Evolutionary conservation across 2,113 vertebrate species (phyloP), one percentile per base, ranked within the genome.

Genomic region (Salvator merianae): DNA sequence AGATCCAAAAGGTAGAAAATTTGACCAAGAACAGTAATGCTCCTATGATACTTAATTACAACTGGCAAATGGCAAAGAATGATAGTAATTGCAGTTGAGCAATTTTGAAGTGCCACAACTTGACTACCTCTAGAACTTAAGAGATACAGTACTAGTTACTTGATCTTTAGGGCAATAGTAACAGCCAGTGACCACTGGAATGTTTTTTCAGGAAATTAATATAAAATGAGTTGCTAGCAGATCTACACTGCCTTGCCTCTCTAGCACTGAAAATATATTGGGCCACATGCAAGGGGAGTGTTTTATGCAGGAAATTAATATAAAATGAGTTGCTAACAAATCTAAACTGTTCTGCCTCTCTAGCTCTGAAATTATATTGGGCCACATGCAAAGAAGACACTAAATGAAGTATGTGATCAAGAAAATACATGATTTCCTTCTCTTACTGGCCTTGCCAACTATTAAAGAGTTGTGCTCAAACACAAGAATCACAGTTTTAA

Each of bases 391-490:
- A 5, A 59, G 55, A 59, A 59, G 55, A 20, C n/a, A n/a, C 55
- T 59, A 16, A 59, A 59, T 59, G 55, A 59, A 59, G 16, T 53
- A 59, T 20, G 20, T 59, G 55, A 20, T 16, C 14, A 20, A 59
- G 55, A 59, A 59, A 59, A 59, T 20, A 59, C 32, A 18, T 77
- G 88, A 65, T 93, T 87, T 91, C 71, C 84, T 86, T 69, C 62
- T 91, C 28, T 81, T 70, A 81, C 68, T 30, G 77, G 50, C 32
- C 53, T 30, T 59, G 83, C 0, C 53, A 43, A 73, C 63, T 28
- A 55, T 55, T 76, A 76, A 77, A 63, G 20, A 66, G 81, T 40
- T 72, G 73, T 88, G 81, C 43, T 88, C 75, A 88, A 87, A 78
- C 72, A 86, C 4, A 77, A 85, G 28, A 89, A 82, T 70, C 86